Percentiles rank a stretch among this genome's conserved stretches.
Conservation (phyloP, 2,797 vertebrate species). For the Notolabrus celidotus region DNA sequence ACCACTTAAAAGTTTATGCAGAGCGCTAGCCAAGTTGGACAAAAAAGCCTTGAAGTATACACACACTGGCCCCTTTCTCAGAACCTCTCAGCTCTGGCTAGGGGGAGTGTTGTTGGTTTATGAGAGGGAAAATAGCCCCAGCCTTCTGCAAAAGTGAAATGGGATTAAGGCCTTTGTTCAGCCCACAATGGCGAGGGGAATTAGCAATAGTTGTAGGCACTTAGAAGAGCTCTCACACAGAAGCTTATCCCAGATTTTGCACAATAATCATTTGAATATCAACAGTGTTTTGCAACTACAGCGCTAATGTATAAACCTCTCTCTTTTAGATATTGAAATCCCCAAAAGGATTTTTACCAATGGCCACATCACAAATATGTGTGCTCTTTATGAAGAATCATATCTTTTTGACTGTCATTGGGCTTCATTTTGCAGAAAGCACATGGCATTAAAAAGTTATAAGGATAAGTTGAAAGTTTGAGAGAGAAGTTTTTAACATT, state of each 20-base stretch:
- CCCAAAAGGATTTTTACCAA: slow-evolving; percentile 86
- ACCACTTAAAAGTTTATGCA: slow-evolving; percentile 96
- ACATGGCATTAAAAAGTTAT: slow-evolving; percentile 4
- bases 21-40: slow-evolving; percentile 94
- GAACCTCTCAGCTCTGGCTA: slow-evolving; percentile 94
- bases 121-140: slow-evolving; percentile 98
- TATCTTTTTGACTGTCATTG: slow-evolving; percentile 54
- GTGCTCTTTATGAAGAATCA: slow-evolving; percentile 66
- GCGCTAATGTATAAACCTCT: slow-evolving; percentile 99
- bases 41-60: slow-evolving; percentile 98
- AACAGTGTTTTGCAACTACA: slow-evolving; percentile 99
- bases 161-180: slow-evolving; percentile 99
- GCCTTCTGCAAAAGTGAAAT: slow-evolving; percentile 98
- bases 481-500: slow-evolving; percentile 7
- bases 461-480: slow-evolving; percentile 18
- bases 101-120: slow-evolving; percentile 99
- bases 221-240: slow-evolving; percentile 99
- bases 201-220: slow-evolving; percentile 99
- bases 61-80: slow-evolving; percentile 96
- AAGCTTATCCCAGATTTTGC: slow-evolving; percentile 99
- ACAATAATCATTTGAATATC: slow-evolving; percentile 99
- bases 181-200: slow-evolving; percentile 98
- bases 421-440: neutral
- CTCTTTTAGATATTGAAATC: slow-evolving; percentile 95
- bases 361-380: slow-evolving; percentile 88